Evolutionary conservation across 2,797 vertebrate species (phyloP), one percentile per base, ranked within the genome.

Genomic region (Thaleichthys pacificus): DNA sequence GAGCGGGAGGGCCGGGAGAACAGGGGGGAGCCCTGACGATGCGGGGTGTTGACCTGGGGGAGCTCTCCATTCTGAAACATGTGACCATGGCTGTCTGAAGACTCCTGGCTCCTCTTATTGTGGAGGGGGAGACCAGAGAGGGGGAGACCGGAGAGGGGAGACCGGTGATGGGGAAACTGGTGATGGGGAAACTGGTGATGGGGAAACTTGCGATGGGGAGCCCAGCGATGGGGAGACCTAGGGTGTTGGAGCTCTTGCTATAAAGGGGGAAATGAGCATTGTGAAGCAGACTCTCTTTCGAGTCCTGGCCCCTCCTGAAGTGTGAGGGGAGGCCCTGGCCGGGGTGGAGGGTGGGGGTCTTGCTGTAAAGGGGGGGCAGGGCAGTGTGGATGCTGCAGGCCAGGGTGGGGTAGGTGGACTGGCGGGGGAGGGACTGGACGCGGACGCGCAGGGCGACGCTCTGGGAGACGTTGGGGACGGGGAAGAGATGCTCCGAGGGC

Each of bases 341-440:
- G 87, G 86, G 85, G 80, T 84, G 89, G 66, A 88, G 57, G 77
- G 82, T 85, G 3, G 87, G 84, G 66, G 83, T 90, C 80, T 93
- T 93, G 79, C 89, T 88, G 82, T 93, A 89, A 11, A 93, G 90
- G 0, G 90, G 87, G 60, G 91, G 85, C 74, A 91, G 82, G 66
- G 88, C 94, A 26, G 95, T 94, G 70, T 99, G 98, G 86, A 99
- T 98, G 91, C 97, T 99, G 81, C 98, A 99, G 51, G 95, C 95
- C 80, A 99, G 74, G 76, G 95, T 92, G 4, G 98, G 98, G 80
- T 98, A 99, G 86, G 93, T 96, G 9, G 97, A 97, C 75, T 99
- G 97, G 87, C 97, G 94, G 64, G 98, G 98, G 78, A 99, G 90
- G 7, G 98, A 99, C 92, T 99, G 97, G 70, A 99, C 97, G 0